These are phyloP conservation scores for Cryptoblepharus egeriae DNA, from an alignment of 2,797 vertebrate genomes.

Conservation along the genomic window DNA sequence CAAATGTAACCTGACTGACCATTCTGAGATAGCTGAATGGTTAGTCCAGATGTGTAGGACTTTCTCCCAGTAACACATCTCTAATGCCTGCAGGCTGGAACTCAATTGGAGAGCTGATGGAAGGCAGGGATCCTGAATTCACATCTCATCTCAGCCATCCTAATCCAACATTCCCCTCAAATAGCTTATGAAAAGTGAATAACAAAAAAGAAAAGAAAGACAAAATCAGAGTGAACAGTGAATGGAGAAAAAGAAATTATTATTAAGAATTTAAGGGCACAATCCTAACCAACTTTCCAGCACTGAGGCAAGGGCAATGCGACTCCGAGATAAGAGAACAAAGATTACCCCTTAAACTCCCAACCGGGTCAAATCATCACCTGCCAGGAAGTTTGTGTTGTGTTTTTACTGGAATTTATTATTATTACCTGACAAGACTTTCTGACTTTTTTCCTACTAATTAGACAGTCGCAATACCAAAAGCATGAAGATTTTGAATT, in stretches of 20 bases:
- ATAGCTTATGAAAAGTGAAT: background rate
- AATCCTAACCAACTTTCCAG: too few relatives aligned
- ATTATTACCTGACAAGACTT: too few relatives aligned
- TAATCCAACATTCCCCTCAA: background rate
- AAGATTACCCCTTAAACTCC: too few relatives aligned
- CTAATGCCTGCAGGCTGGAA: background rate
- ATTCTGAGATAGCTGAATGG: background rate
- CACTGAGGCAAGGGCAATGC: too few relatives aligned
- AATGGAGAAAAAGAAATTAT: background rate
- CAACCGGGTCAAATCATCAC: too few relatives aligned
- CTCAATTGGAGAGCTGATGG: background rate
- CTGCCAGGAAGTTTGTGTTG: too few relatives aligned
- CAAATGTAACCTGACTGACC: constrained; percentile 14
- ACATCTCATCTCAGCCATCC: background rate
- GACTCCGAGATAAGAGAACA: too few relatives aligned
- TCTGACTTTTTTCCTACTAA: too few relatives aligned
- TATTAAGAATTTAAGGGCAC: background rate
- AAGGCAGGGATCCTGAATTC: background rate
- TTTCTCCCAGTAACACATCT: background rate
- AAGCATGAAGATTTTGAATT: too few relatives aligned
- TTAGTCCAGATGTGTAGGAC: background rate
- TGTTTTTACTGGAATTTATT: too few relatives aligned
- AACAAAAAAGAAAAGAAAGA: too few relatives aligned
- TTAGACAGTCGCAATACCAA: too few relatives aligned
- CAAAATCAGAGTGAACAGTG: background rate